A percentile compares a stretch with the other conserved stretches of the same genome.
Conservation (phyloP, 2,113 vertebrate genomes). For the Chaetodon trifascialis region DNA sequence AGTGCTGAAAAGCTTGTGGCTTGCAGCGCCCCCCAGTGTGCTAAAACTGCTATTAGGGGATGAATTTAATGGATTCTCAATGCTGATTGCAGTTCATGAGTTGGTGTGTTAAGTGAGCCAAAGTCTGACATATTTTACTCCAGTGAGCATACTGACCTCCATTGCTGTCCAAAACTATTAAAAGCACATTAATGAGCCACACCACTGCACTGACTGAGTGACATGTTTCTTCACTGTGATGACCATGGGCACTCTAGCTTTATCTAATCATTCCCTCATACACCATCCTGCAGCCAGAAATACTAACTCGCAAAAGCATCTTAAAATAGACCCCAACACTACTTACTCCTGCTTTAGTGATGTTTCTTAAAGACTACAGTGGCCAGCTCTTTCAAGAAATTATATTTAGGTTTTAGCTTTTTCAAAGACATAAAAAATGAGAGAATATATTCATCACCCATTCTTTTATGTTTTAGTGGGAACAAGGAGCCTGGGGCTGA, state of each 20-base stretch:
- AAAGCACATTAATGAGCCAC: background rate
- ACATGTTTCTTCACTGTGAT: background rate
- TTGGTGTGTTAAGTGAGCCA: too few species aligned
- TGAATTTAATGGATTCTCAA: too few species aligned
- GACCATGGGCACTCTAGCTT: background rate
- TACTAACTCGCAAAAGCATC: background rate
- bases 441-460: background rate
- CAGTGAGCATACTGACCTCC: background rate
- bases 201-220: background rate
- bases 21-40: slow-evolving; percentile 55
- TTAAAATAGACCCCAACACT: background rate
- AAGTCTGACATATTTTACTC: background rate
- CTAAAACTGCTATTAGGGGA: background rate
- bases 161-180: background rate
- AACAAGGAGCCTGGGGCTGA: background rate
- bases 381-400: background rate
- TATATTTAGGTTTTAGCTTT: too few species aligned
- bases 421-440: too few species aligned
- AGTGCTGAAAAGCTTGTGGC: background rate
- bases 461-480: background rate
- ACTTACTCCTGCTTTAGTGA: background rate
- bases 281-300: background rate
- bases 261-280: too few species aligned
- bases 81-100: background rate
- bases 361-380: background rate